A percentile compares a stretch with the other conserved stretches of the same genome.
Conservation (phyloP, 2,888 invertebrate species). For the Caenorhabditis sp. region DNA sequence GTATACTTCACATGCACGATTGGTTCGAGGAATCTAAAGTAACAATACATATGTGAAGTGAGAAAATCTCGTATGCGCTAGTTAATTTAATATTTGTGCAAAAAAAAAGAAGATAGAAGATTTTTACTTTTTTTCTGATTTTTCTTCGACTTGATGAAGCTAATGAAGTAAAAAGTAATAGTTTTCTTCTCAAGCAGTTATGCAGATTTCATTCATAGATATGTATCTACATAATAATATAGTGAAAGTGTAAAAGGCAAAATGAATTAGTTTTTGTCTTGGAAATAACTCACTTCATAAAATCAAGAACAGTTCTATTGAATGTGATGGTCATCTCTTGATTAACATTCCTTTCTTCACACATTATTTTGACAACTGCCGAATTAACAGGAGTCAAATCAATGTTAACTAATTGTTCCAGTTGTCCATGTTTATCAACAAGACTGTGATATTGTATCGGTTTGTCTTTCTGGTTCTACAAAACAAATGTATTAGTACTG, state of each 20-base stretch:
- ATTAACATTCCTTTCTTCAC: slow-evolving; percentile 51
- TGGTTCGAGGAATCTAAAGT: slow-evolving; percentile 65
- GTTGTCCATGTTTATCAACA: slow-evolving; percentile 55
- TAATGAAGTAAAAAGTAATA: not conserved
- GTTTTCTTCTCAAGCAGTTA: not conserved
- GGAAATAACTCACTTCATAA: slow-evolving; percentile 66
- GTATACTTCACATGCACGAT: slow-evolving; percentile 48
- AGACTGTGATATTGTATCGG: slow-evolving; percentile 48
- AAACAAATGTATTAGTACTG: slow-evolving; percentile 1
- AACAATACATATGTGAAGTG: not conserved
- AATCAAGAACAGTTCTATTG: slow-evolving; percentile 70
- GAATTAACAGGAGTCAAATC: slow-evolving; percentile 65
- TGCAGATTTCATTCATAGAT: not conserved
- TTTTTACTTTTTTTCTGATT: not conserved
- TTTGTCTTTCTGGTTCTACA: slow-evolving; percentile 50
- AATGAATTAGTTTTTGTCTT: not conserved
- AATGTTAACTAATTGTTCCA: slow-evolving; percentile 62
- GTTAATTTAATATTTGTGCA: slow-evolving; percentile 5
- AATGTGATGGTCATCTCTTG: slow-evolving; percentile 55
- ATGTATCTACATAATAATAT: slow-evolving; percentile 28
- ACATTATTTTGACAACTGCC: slow-evolving; percentile 44
- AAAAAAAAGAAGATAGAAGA: not conserved
- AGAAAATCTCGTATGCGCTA: too few relatives aligned
- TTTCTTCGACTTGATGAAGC: not conserved
- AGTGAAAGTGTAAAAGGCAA: slow-evolving; percentile 2